Percentiles rank a stretch among this genome's conserved stretches.
phyloP scores from a whole-genome alignment of 1,140 invertebrate species.

The Anadara kagoshimensis region DNA sequence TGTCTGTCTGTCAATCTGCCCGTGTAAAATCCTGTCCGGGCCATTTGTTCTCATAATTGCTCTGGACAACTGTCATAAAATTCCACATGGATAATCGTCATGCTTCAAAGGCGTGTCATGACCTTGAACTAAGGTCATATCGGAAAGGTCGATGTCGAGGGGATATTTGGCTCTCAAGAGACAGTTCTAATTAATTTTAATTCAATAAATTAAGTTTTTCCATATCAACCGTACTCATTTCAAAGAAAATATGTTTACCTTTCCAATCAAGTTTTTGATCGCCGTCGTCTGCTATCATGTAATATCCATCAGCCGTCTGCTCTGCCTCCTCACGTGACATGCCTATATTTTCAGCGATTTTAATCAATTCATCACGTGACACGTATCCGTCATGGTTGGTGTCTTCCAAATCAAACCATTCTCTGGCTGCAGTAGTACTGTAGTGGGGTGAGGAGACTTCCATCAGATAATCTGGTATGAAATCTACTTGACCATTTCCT shows the following conservation, averaged over 20 bases:
- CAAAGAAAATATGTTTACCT: constrained; percentile 51
- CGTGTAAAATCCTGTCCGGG: too few species aligned
- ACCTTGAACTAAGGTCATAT: too few species aligned
- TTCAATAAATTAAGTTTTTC: too few species aligned
- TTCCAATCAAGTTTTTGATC: constrained; percentile 53
- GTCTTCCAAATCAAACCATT: constrained; percentile 62
- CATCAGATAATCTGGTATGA: constrained; percentile 62
- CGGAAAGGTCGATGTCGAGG: too few species aligned
- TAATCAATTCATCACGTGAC: constrained; percentile 50
- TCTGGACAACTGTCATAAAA: too few species aligned
- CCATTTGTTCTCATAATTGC: too few species aligned
- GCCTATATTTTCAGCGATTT: constrained; percentile 55
- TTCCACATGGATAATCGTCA: too few species aligned
- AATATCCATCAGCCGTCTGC: constrained; percentile 49
- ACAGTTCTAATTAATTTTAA: too few species aligned
- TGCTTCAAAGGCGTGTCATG: too few species aligned
- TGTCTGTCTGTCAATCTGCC: too few species aligned
- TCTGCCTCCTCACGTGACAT: constrained; percentile 49
- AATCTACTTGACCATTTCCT: constrained; percentile 60
- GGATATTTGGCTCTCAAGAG: too few species aligned
- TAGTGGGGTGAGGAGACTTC: constrained; percentile 55
- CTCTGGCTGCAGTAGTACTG: constrained; percentile 47
- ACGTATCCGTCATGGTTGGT: constrained; percentile 55
- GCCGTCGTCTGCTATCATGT: constrained; percentile 57
- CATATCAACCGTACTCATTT: too few species aligned